Conservation (phyloP, 2,888 invertebrate species). For the Galeruca laticollis region DNA sequence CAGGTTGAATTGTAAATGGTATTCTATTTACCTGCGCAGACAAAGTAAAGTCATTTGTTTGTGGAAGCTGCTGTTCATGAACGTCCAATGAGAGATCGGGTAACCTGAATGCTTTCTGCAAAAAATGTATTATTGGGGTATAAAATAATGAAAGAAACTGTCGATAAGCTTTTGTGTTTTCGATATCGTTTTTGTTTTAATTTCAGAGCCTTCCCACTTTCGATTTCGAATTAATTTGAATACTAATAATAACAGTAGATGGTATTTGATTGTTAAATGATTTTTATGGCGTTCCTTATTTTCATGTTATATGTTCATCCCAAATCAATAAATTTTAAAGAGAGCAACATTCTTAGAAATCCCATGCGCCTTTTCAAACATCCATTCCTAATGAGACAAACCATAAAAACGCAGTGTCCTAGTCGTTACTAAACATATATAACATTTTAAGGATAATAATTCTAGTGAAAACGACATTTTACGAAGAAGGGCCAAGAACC, state of each 20-base stretch:
- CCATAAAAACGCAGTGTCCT: conserved; percentile 37
- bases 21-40: too few relatives aligned
- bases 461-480: conserved; percentile 52
- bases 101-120: too few relatives aligned
- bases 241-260: neutral
- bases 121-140: too few relatives aligned
- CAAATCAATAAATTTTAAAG: conserved; percentile 33
- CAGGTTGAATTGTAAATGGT: too few relatives aligned
- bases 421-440: conserved; percentile 50
- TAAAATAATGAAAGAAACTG: too few relatives aligned
- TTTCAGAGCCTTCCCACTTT: too few relatives aligned
- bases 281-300: conserved; percentile 3
- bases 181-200: too few relatives aligned
- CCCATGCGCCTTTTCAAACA: conserved; percentile 26
- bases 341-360: conserved; percentile 31
- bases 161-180: too few relatives aligned
- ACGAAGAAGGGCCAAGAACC: conserved; percentile 57
- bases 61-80: too few relatives aligned
- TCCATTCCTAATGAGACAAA: conserved; percentile 35
- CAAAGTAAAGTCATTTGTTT: too few relatives aligned
- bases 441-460: conserved; percentile 57
- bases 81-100: too few relatives aligned
- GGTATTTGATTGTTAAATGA: conserved; percentile 9
- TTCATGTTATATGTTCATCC: conserved; percentile 20
- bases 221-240: neutral